phyloP scores from a whole-genome alignment of 2,888 invertebrate genomes.

The Hesperia comma region DNA sequence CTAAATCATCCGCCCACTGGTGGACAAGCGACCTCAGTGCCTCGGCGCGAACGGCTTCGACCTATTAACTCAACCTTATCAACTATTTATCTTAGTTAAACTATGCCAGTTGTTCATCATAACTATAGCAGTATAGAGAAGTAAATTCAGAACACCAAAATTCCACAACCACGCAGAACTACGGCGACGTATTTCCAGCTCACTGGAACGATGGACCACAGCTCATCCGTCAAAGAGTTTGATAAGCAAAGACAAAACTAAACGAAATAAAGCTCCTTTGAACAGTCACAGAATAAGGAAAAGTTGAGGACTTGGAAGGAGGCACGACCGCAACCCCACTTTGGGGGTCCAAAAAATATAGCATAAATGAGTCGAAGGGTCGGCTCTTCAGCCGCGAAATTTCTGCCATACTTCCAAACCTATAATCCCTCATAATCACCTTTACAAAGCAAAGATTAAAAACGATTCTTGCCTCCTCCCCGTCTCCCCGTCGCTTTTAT shows the following conservation, averaged over 20 bases:
- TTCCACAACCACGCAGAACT: neutral
- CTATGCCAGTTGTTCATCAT: no score
- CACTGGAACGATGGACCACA: conserved; percentile 49
- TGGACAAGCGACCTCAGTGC: no score
- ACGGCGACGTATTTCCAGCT: neutral
- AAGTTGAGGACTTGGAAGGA: conserved; percentile 73
- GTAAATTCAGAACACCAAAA: neutral
- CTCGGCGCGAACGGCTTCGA: no score
- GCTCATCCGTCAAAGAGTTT: conserved; percentile 53
- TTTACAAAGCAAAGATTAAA: conserved; percentile 86
- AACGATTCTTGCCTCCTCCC: conserved; percentile 78
- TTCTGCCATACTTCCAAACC: conserved; percentile 84
- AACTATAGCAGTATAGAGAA: neutral
- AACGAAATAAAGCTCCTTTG: conserved; percentile 77
- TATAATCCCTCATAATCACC: conserved; percentile 85
- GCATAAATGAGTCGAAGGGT: conserved; percentile 73
- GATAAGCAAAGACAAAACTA: conserved; percentile 64
- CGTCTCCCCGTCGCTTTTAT: conserved; percentile 69
- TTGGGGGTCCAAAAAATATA: conserved; percentile 76
- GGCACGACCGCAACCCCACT: conserved; percentile 76
- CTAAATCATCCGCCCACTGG: no score
- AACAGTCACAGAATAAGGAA: conserved; percentile 74
- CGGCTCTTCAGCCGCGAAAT: conserved; percentile 76
- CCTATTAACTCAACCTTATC: no score
- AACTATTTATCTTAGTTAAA: no score